phyloP scores from a whole-genome alignment of 2,797 vertebrate species.

The Sciaenops ocellatus region DNA sequence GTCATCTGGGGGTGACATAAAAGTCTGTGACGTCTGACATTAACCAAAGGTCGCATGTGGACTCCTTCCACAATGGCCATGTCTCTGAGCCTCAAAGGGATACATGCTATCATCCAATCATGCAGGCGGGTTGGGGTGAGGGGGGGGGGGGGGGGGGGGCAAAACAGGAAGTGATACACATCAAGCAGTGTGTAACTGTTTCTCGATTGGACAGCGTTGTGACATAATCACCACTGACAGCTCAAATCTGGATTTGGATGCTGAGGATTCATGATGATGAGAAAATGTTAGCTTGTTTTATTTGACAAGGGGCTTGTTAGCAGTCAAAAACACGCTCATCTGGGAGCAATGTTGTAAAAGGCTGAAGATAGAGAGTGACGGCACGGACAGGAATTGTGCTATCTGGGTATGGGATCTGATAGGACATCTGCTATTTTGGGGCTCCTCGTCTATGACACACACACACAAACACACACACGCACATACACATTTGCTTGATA shows the following conservation, averaged over 20 bases:
- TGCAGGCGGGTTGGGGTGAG: neutral
- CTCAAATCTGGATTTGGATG: constrained; percentile 64
- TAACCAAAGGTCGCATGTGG: constrained; percentile 87
- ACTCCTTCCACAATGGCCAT: constrained; percentile 72
- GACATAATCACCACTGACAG: constrained; percentile 63
- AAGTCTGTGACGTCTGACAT: constrained; percentile 84
- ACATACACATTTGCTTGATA: constrained; percentile 56
- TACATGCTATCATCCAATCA: constrained; percentile 58
- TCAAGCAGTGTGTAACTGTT: constrained; percentile 37
- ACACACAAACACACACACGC: constrained; percentile 23
- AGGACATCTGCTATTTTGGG: constrained; percentile 63
- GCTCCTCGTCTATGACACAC: constrained; percentile 34
- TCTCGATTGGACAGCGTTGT: constrained; percentile 48
- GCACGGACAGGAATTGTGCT: constrained; percentile 39
- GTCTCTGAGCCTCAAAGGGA: constrained; percentile 59
- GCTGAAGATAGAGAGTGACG: constrained; percentile 44
- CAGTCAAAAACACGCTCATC: constrained; percentile 53
- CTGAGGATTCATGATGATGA: constrained; percentile 53
- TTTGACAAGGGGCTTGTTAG: constrained; percentile 66
- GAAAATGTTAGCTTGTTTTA: constrained; percentile 59
- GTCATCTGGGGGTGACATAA: constrained; percentile 81
- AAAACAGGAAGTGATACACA: constrained; percentile 74
- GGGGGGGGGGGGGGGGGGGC: too few relatives aligned
- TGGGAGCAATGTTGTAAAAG: constrained; percentile 53
- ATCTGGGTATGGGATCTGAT: constrained; percentile 57